Evolutionary conservation across 2,113 vertebrate genomes (phyloP).

Genomic region (Scomber japonicus): DNA sequence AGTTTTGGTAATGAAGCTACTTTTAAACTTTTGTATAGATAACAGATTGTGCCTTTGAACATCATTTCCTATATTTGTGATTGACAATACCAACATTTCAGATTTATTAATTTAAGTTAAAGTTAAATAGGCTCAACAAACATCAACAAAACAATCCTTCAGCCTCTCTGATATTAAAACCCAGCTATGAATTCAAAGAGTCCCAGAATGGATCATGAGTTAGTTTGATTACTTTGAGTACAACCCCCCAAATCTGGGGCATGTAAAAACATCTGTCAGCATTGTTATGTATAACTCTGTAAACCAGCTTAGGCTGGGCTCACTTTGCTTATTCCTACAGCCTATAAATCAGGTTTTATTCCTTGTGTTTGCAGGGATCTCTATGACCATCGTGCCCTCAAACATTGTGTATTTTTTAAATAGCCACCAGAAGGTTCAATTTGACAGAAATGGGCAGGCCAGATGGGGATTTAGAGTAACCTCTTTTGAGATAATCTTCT

Average conservation of each 20-base stretch:
- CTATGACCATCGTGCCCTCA: too few species aligned
- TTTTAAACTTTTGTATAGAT: too few species aligned
- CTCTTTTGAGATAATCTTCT: conserved; percentile 60
- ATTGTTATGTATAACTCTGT: not conserved
- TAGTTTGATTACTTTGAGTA: not conserved
- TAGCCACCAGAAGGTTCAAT: conserved; percentile 33
- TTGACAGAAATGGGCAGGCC: conserved; percentile 20
- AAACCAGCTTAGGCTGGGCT: not conserved
- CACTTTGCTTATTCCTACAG: conserved; percentile 8
- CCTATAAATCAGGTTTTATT: not conserved
- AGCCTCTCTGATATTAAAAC: too few species aligned
- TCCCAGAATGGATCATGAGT: not conserved
- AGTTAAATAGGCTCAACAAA: too few species aligned
- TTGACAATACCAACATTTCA: too few species aligned
- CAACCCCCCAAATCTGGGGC: not conserved
- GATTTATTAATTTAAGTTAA: too few species aligned
- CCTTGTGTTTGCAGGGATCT: too few species aligned
- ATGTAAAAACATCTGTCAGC: not conserved
- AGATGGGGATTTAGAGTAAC: conserved; percentile 59
- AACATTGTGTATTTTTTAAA: not conserved
- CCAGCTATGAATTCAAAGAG: too few species aligned
- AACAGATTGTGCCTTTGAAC: too few species aligned
- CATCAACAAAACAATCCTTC: too few species aligned
- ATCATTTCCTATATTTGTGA: too few species aligned
- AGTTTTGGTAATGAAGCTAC: too few species aligned